Evolutionary conservation across 1,140 invertebrate species (phyloP).

Genomic region (Tetraneura akinire): DNA sequence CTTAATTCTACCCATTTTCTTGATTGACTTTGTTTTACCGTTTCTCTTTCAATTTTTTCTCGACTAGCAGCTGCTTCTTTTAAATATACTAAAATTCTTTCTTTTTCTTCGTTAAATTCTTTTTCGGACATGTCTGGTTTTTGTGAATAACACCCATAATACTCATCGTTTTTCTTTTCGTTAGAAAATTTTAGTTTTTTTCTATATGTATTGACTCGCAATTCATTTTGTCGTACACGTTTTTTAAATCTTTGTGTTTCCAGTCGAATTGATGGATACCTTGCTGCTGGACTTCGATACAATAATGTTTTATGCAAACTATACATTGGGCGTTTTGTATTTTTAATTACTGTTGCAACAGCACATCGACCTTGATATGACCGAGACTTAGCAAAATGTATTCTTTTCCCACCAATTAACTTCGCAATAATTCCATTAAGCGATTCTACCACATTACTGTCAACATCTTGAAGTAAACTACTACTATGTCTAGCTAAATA

Average conservation of each 20-base stretch:
- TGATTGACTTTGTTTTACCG: not conserved
- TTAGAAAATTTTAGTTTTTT: not conserved
- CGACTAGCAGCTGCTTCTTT: not conserved
- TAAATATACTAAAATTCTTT: not conserved
- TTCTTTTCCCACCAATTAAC: slow-evolving; percentile 3
- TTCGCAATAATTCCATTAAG: not conserved
- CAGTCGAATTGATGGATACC: not conserved
- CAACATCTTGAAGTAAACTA: not conserved
- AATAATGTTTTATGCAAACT: not conserved
- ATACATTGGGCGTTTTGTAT: not conserved
- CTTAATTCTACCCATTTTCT: not conserved
- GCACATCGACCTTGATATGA: slow-evolving; percentile 2
- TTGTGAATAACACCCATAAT: not conserved
- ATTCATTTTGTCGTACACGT: not conserved
- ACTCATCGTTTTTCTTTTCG: not conserved
- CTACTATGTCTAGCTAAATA: not conserved
- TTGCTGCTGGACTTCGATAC: not conserved
- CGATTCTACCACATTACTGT: slow-evolving; percentile 1
- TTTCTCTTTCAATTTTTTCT: not conserved
- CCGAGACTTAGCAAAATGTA: not conserved
- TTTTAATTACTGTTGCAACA: slow-evolving; percentile 11
- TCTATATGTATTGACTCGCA: not conserved
- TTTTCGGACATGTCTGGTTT: slow-evolving; percentile 35
- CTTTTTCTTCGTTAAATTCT: not conserved
- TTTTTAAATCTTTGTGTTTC: not conserved